Evolutionary conservation across 2,888 invertebrate species (phyloP).

Genomic region (Ametastegia equiseti): DNA sequence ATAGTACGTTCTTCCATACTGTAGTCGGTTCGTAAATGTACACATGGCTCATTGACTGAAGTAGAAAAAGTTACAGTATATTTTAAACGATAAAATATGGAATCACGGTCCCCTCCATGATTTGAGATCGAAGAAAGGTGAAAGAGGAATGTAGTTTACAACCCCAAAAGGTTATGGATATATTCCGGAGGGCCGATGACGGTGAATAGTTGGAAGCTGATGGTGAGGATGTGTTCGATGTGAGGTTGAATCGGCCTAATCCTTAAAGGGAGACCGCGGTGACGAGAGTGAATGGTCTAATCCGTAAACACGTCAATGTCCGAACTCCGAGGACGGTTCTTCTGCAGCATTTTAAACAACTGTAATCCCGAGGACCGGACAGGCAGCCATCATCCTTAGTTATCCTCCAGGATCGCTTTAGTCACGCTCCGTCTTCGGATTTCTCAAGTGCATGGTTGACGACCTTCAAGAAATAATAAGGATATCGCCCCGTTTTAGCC

Average conservation of each 20-base stretch:
- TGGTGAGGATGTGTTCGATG: conserved; percentile 32
- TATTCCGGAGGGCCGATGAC: conserved; percentile 14
- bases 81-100: background rate
- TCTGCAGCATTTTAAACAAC: conserved; percentile 54
- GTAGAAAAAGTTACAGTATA: too few relatives aligned
- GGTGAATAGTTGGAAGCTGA: conserved; percentile 8
- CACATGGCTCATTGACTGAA: too few relatives aligned
- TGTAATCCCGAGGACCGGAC: conserved; percentile 56
- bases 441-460: background rate
- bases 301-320: conserved; percentile 68
- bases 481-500: conserved; percentile 13
- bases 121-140: background rate
- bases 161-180: background rate
- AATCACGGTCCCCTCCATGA: background rate
- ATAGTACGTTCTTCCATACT: too few relatives aligned
- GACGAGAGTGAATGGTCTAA: conserved; percentile 63
- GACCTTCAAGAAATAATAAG: conserved; percentile 36
- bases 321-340: conserved; percentile 18
- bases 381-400: conserved; percentile 36
- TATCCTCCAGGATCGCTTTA: conserved; percentile 56
- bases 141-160: background rate
- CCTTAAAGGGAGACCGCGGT: conserved; percentile 60
- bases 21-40: too few relatives aligned
- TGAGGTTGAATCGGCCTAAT: conserved; percentile 62
- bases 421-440: conserved; percentile 55